Evolutionary conservation across 1,140 invertebrate genomes (phyloP).

Genomic region (Papilio glaucus): DNA sequence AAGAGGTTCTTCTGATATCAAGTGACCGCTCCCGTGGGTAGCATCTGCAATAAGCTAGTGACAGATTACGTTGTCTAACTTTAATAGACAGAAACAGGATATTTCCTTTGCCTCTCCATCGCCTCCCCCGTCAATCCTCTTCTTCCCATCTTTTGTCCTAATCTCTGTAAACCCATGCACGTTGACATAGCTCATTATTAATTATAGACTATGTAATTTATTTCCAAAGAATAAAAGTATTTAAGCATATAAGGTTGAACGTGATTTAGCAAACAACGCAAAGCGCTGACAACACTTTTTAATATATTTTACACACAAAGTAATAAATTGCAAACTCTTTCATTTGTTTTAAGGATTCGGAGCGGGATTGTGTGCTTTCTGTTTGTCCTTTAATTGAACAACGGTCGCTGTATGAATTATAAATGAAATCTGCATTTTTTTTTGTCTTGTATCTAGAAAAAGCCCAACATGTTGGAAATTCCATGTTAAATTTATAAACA

Average conservation of each 20-base stretch:
- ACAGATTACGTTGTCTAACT: too few relatives aligned
- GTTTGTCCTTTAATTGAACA: constrained; percentile 36
- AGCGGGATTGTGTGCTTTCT: constrained; percentile 10
- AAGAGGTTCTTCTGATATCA: too few relatives aligned
- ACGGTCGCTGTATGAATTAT: constrained; percentile 31
- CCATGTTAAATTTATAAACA: constrained; percentile 64
- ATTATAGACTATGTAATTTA: too few relatives aligned
- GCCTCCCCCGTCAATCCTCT: too few relatives aligned
- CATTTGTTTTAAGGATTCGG: not conserved
- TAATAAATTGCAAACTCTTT: constrained; percentile 8
- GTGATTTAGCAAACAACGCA: not conserved
- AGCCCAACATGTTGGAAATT: constrained; percentile 46
- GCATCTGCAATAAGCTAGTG: too few relatives aligned
- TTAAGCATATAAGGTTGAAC: constrained; percentile 5
- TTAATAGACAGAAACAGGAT: too few relatives aligned
- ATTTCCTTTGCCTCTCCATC: too few relatives aligned
- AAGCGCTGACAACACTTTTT: constrained; percentile 10
- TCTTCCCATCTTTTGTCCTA: too few relatives aligned
- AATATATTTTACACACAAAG: not conserved
- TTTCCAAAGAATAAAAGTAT: too few relatives aligned
- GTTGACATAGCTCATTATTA: too few relatives aligned
- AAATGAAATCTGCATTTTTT: constrained; percentile 28
- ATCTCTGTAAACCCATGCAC: too few relatives aligned
- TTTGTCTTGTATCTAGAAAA: constrained; percentile 28
- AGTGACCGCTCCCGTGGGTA: too few relatives aligned